phyloP scores from a whole-genome alignment of 2,113 vertebrate genomes.

The Periophthalmodon schlosseri region DNA sequence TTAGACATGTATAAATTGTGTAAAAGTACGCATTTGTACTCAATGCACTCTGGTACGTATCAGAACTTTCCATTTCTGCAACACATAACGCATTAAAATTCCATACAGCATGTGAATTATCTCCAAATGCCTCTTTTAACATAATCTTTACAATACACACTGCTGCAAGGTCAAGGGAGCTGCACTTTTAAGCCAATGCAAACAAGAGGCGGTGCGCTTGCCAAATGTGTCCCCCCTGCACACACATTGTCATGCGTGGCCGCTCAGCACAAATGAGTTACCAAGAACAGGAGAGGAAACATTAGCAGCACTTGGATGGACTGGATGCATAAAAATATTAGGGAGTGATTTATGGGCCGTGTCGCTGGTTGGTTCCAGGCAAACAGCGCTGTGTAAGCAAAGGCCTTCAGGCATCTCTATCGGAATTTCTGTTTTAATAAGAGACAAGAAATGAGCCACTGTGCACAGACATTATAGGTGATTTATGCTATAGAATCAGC shows the following conservation, averaged over 20 bases:
- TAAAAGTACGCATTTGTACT: not conserved
- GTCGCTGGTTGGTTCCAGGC: conserved; percentile 57
- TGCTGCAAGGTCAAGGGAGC: conserved; percentile 49
- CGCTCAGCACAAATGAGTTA: conserved; percentile 59
- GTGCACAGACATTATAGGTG: not conserved
- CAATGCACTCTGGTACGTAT: not conserved
- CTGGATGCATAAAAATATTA: conserved; percentile 62
- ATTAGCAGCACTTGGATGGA: conserved; percentile 61
- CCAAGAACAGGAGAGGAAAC: conserved; percentile 59
- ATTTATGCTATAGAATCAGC: conserved; percentile 8
- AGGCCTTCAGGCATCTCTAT: conserved; percentile 53
- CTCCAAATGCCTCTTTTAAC: conserved; percentile 23
- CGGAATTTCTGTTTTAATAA: conserved; percentile 29
- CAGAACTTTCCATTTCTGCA: not conserved
- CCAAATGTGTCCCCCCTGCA: conserved; percentile 40
- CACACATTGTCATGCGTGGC: conserved; percentile 50
- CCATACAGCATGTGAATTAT: conserved; percentile 30
- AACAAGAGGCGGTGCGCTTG: conserved; percentile 15
- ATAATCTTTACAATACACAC: conserved; percentile 44
- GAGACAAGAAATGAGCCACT: conserved; percentile 40
- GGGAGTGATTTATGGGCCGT: conserved; percentile 66
- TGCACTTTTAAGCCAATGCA: conserved; percentile 46
- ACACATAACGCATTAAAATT: conserved; percentile 20
- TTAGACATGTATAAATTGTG: too few species aligned
- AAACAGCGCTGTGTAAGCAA: conserved; percentile 63